Evolutionary conservation across 2,113 vertebrate species (phyloP), one percentile per base, ranked within the genome.

Genomic region (Piprites chloris): DNA sequence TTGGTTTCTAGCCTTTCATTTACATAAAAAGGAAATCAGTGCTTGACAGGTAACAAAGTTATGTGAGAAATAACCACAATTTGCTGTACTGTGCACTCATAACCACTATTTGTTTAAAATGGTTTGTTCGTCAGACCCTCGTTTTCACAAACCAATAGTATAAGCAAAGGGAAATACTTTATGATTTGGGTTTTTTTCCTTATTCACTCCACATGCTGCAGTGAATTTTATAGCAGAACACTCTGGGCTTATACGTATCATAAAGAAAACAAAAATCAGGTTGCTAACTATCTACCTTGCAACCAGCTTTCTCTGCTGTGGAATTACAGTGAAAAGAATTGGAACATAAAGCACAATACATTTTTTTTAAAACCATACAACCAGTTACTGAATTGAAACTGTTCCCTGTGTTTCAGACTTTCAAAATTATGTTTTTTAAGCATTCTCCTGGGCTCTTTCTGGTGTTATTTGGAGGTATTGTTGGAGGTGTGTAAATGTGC

Each of bases 21-120:
- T 90, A 72, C 85, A 83, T 83, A 63, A 85, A 83, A 61, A 94
- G 81, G 92, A 93, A 93, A 94, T 75, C 71, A 30, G 56, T 63
- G 72, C 55, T 94, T 81, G 66, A 82, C n/a, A 33, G 26, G 37
- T 49, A 78, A 17, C 11, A 9, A 87, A 85, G 58, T 44, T 59
- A 37, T 67, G 26, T 79, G 71, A 93, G 84, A 87, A 95, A 90
- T 67, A 80, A 52, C 74, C 47, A 50, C 63, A 30, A 27, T 85
- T 87, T 92, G 59, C 84, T 69, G 35, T 41, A 42, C 30, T 66
- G 53, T 37, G 9, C 35, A 5, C 86, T 83, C 67, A n/a, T 73
- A 87, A 87, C 52, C 50, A 35, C 47, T 46, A 16, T 66, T 86
- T 87, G 63, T 75, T 92, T 94, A 73, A 76, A 94, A 55, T 2